phyloP scores from a whole-genome alignment of 2,797 vertebrate genomes.

The Nyctalus aviator region DNA sequence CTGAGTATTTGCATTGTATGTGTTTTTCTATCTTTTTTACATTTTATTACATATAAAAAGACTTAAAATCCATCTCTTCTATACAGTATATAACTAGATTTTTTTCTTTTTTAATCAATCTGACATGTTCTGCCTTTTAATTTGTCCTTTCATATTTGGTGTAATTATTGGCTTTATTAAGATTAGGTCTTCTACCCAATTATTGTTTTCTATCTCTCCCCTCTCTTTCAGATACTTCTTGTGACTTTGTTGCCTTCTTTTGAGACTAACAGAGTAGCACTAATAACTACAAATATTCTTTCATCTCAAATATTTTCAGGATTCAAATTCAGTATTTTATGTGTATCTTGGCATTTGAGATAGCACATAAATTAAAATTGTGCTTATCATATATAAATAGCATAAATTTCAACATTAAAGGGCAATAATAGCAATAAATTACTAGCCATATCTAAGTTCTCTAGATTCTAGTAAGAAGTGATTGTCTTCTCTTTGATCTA shows the following conservation, averaged over 20 bases:
- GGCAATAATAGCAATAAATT: background rate
- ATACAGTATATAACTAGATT: background rate
- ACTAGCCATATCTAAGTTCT: conserved; percentile 31
- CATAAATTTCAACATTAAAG: conserved; percentile 5
- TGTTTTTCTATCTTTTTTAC: conserved; percentile 19
- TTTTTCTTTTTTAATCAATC: background rate
- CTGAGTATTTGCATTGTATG: background rate
- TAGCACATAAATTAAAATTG: conserved; percentile 21
- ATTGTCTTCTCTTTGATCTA: conserved; percentile 5
- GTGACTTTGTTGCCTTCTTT: background rate
- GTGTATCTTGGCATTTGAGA: background rate
- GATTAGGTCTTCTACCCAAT: background rate
- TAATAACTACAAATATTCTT: conserved; percentile 7
- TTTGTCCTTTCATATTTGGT: conserved; percentile 19
- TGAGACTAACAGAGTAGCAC: background rate
- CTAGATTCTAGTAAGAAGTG: background rate
- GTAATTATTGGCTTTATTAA: background rate
- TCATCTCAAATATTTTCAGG: conserved; percentile 31
- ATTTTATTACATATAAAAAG: background rate
- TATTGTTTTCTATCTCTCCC: background rate
- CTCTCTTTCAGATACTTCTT: conserved; percentile 13
- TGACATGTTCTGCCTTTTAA: background rate
- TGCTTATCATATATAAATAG: conserved; percentile 13
- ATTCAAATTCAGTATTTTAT: conserved; percentile 39
- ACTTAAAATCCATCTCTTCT: conserved; percentile 3